Conservation (phyloP, 2,797 vertebrate species). For the Gila robusta region DNA sequence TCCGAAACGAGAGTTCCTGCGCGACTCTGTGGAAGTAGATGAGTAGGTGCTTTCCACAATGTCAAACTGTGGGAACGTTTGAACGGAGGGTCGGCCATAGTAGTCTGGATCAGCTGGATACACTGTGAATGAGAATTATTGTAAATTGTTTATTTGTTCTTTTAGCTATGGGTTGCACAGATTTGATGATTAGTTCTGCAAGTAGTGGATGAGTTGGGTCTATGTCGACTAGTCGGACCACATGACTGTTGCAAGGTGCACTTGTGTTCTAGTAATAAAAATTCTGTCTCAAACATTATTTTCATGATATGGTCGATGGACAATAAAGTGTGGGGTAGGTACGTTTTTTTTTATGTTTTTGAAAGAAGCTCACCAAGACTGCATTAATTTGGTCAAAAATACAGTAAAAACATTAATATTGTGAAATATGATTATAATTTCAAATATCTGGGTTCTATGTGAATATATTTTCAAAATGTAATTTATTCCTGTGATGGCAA, state of each 20-base stretch:
- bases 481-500: too few relatives aligned
- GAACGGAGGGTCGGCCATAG: constrained; percentile 78
- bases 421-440: background rate
- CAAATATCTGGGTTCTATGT: too few relatives aligned
- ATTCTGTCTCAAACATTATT: background rate
- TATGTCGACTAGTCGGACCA: background rate
- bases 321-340: background rate
- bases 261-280: background rate
- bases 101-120: constrained; percentile 84
- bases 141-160: background rate
- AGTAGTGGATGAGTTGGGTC: background rate
- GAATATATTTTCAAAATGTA: background rate
- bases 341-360: background rate
- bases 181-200: background rate
- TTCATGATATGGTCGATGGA: background rate
- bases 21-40: constrained; percentile 72
- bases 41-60: constrained; percentile 83
- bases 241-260: background rate
- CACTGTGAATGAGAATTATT: constrained; percentile 68
- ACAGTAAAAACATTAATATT: background rate
- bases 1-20: constrained; percentile 85
- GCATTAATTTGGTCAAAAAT: background rate
- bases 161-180: background rate
- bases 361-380: background rate
- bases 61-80: constrained; percentile 90